These are phyloP conservation scores for Cenopis cana DNA, from an alignment of 2,888 invertebrate genomes.

Conservation along the genomic window DNA sequence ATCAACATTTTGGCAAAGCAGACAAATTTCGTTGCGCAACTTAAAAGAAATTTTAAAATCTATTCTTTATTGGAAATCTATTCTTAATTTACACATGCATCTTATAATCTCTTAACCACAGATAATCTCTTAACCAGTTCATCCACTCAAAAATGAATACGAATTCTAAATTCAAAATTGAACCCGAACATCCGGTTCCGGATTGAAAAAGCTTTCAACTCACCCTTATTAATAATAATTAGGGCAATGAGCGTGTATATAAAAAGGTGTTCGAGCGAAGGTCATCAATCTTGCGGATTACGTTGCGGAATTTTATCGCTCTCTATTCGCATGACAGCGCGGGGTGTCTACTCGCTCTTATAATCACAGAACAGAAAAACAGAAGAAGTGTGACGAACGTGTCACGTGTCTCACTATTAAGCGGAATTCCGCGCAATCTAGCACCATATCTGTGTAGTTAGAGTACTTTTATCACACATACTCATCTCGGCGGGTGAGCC, in stretches of 20 bases:
- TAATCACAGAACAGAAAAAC: background rate
- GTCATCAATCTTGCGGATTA: slow-evolving; percentile 39
- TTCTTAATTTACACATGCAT: too few relatives aligned
- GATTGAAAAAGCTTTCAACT: slow-evolving; percentile 28
- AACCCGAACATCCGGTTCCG: slow-evolving; percentile 12
- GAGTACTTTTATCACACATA: too few relatives aligned
- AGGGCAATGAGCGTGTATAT: slow-evolving; percentile 41
- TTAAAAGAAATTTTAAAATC: too few relatives aligned
- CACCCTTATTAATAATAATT: slow-evolving; percentile 44
- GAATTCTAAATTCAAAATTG: background rate
- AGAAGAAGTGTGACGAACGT: too few relatives aligned
- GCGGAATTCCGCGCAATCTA: too few relatives aligned
- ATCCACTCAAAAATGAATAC: background rate
- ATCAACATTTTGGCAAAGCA: too few relatives aligned
- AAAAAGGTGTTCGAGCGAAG: slow-evolving; percentile 37
- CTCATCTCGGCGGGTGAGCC: too few relatives aligned
- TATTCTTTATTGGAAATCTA: too few relatives aligned
- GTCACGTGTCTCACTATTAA: too few relatives aligned
- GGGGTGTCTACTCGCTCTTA: background rate
- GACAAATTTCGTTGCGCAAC: too few relatives aligned
- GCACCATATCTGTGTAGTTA: too few relatives aligned
- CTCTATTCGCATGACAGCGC: slow-evolving; percentile 16
- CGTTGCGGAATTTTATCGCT: slow-evolving; percentile 36
- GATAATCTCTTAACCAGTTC: background rate
- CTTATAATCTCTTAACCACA: too few relatives aligned